Evolutionary conservation across 1,140 invertebrate species (phyloP), one percentile per base, ranked within the genome.

Genomic region (Anastrepha obliqua): DNA sequence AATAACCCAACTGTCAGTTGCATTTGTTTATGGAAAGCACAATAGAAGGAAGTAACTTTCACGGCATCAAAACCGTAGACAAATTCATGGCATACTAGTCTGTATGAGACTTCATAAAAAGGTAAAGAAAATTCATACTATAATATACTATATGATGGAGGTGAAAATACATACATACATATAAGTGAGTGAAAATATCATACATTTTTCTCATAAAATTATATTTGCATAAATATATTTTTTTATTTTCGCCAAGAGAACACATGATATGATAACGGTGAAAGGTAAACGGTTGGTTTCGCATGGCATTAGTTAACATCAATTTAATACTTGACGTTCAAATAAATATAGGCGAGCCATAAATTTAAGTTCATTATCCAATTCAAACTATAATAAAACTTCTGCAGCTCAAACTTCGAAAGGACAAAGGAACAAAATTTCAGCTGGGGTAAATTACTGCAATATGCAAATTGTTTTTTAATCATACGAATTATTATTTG

Each of bases 11-110:
- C n/a, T 64, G 62, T 64, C n/a, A 20, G 62, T 20, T 20, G 9
- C n/a, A 64, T 20, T 64, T 64, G 62, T 64, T 64, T 64, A 64
- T 64, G 62, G 5, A 3, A 64, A 64, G 3, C n/a, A 7, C 9
- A 64, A 64, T 17, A 8, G 62, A 64, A 64, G 62, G 62, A 64
- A 64, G n/a, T 67, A 20, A 67, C 29, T 67, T 67, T 67, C 29
- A 67, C 65, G 4, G 65, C 29, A 67, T n/a, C 8, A 65, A 65
- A 20, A 4, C 2, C n/a, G 29, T 29, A 29, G 29, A 29, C 29
- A 29, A 29, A 29, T 29, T 29, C 29, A 29, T 29, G 29, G 29
- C 29, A 29, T 29, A 29, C 29, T 29, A 29, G 29, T 29, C 29
- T 29, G 29, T 29, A 29, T 29, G 29, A 29, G 29, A 29, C 29